Conservation (phyloP, 2,113 vertebrate species). For the Gracilinanus agilis region DNA sequence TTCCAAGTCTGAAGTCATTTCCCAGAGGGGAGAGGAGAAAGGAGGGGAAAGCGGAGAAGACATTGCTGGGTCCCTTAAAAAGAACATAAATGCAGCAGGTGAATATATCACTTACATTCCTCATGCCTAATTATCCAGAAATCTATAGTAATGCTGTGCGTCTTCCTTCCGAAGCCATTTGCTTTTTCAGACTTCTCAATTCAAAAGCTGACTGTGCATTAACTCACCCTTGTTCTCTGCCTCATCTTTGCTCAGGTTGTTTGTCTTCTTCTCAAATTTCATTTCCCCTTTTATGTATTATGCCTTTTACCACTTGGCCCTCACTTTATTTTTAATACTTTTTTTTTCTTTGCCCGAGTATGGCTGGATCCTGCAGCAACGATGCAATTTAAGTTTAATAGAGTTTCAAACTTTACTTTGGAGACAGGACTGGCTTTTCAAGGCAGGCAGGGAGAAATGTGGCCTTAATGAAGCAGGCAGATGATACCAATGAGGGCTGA, state of each 20-base stretch:
- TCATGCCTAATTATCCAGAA: conserved; percentile 64
- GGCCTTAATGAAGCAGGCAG: conserved; percentile 75
- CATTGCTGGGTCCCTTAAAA: conserved; percentile 12
- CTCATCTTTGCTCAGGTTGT: background rate
- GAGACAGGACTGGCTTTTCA: conserved; percentile 47
- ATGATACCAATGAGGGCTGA: conserved; percentile 45
- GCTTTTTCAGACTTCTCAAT: conserved; percentile 39
- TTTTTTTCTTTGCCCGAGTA: background rate
- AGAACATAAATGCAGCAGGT: conserved; percentile 54
- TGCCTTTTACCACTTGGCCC: background rate
- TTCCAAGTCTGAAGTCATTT: background rate
- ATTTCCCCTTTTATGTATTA: conserved; percentile 62
- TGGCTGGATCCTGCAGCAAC: background rate
- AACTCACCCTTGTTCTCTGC: background rate
- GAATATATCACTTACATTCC: conserved; percentile 57
- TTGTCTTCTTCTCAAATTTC: conserved; percentile 48
- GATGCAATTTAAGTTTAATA: conserved; percentile 66
- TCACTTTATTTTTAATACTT: background rate
- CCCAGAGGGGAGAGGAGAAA: background rate
- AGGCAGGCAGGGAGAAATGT: conserved; percentile 49
- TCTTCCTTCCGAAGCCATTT: conserved; percentile 58
- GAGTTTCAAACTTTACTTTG: conserved; percentile 68
- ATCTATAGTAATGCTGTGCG: background rate
- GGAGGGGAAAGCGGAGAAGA: background rate
- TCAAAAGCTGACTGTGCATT: conserved; percentile 49